Evolutionary conservation across 2,797 vertebrate species (phyloP), one percentile per base, ranked within the genome.

Genomic region (Poeciliopsis presidionis): DNA sequence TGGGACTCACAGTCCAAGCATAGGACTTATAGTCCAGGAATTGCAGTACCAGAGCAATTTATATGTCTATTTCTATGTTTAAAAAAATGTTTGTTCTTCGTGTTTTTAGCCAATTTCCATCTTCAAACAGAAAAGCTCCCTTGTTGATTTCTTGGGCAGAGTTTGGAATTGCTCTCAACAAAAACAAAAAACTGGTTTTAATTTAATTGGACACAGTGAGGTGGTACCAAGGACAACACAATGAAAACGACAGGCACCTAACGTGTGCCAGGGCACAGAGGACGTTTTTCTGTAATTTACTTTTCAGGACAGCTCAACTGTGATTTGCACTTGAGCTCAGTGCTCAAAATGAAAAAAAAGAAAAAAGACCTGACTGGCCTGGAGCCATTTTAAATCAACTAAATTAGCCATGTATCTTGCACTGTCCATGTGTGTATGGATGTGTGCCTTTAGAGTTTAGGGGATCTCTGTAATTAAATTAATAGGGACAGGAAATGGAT

Each of bases 401-500:
- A 89, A 91, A 89, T 88, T 77, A 86, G 70, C 75, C 74, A 1
- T 87, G 77, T 77, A 46, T 57, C 28, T 57, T 45, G n/a, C 28
- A 18, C 22, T 57, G 13, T 76, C 14, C 55, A 75, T 81, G 73
- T 73, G 59, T 46, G 51, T 69, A 51, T 36, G 75, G 36, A 72
- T 63, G 87, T 84, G 79, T 74, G 86, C 77, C 76, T 88, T 79
- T 79, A 79, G 81, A 88, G 88, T 89, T 86, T 73, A 82, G 81
- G 81, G 82, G 77, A 82, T 79, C 75, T 90, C 76, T 75, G 76
- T 92, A 94, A 93, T 93, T 83, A 87, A 81, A 88, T 92, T 93
- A 94, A 91, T 88, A 90, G 84, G 78, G 87, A 89, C 79, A 91
- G 89, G 89, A 94, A 91, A 93, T 92, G 78, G 91, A 91, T 91